Base-by-base conservation (phyloP, 2,888 invertebrate genomes). In the Drosophila picticornis region DNA sequence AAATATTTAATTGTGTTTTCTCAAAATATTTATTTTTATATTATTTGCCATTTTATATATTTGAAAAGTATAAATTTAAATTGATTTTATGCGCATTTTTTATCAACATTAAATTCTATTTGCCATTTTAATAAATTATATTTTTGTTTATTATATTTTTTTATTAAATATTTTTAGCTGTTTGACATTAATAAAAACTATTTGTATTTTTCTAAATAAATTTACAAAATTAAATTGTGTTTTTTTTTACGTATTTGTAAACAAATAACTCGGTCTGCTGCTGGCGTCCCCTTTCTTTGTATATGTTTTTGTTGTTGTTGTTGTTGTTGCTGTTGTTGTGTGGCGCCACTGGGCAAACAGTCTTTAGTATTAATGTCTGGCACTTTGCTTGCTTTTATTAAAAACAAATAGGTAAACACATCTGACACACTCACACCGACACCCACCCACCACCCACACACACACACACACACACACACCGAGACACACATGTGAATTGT, bases 371-470 rank as follows among this genome's bases (percentile, higher is more conserved):
- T 67, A 73, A 64, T 71, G 70, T 73, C 70, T 68, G 40, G 73
- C 46, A 55, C 48, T 72, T 79, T 51, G 61, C 40, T 70, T 31
- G 69, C 56, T 61, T 66, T 52, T 73, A 75, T 75, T 80, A 70
- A 82, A 79, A 73, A 70, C 76, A 82, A 67, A 81, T 78, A 78
- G 75, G 38, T 46, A 69, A 61, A 60, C 48, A 71, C 43, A 67
- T 22, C 27, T 50, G 32, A 57, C 53, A 58, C 36, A 51, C 57
- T 40, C 29, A 48, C 61, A 53, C 63, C 31, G 34, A 65, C 62
- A 56, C 31, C 36, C 38, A 51, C 62, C 53, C 52, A 46, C 25
- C 38, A 48, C 27, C 40, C 36, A 56, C 64, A 38, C 29, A 52
- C 53, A 40, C 36, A 53, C 61, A 29, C 55, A 38, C 43, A n/a